phyloP scores from a whole-genome alignment of 1,140 invertebrate species.

The Alviniconcha marisindica region DNA sequence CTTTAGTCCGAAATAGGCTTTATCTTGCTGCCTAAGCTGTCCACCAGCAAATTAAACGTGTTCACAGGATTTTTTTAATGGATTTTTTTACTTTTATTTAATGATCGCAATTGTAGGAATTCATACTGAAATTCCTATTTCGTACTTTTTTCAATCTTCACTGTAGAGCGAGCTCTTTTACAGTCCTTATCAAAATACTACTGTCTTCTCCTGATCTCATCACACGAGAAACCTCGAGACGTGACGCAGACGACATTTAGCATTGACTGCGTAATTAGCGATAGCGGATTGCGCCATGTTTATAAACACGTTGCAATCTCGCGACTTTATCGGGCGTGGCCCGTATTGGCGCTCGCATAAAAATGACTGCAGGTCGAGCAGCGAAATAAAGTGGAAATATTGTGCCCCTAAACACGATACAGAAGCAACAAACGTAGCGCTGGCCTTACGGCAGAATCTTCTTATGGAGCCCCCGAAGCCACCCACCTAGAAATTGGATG shows the following conservation, averaged over 20 bases:
- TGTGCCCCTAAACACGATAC: conserved; percentile 14
- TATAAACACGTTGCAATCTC: conserved; percentile 25
- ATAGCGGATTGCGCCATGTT: conserved; percentile 32
- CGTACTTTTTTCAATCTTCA: too few relatives aligned
- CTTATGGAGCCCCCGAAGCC: conserved; percentile 2
- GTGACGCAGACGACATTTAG: conserved; percentile 15
- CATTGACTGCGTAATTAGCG: conserved; percentile 33
- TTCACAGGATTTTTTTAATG: too few relatives aligned
- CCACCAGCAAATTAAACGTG: too few relatives aligned
- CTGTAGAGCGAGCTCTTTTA: too few relatives aligned
- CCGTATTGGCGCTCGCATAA: background rate
- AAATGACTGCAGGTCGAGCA: background rate
- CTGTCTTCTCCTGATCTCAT: background rate
- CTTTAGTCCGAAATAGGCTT: too few relatives aligned
- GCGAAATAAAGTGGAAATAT: conserved; percentile 31
- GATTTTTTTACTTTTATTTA: too few relatives aligned
- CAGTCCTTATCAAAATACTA: too few relatives aligned
- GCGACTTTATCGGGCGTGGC: conserved; percentile 23
- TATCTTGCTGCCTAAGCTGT: too few relatives aligned
- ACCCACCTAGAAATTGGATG: conserved; percentile 30
- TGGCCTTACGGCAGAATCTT: background rate
- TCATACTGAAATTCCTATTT: too few relatives aligned
- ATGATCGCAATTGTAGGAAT: too few relatives aligned
- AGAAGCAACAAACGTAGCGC: background rate
- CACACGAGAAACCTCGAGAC: background rate